Percentiles rank a stretch among this genome's conserved stretches.
Conservation (phyloP, 2,888 invertebrate species). For the Rhagonycha fulva region DNA sequence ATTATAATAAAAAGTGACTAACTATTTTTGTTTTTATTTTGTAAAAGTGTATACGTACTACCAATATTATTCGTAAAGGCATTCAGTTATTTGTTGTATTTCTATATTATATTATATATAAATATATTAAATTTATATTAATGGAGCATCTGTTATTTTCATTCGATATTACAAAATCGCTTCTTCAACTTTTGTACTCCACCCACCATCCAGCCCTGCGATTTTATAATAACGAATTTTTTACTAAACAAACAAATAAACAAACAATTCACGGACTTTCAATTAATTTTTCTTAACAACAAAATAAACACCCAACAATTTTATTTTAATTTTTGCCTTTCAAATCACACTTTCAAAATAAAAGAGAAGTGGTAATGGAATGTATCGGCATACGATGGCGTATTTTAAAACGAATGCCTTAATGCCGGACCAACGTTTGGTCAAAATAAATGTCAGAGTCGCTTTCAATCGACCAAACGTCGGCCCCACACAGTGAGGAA, state of each 20-base stretch:
- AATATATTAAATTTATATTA: conserved; percentile 49
- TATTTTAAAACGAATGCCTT: conserved; percentile 39
- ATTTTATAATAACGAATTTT: conserved; percentile 46
- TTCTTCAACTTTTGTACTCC: conserved; percentile 44
- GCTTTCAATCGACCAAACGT: neutral
- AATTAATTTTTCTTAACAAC: conserved; percentile 1
- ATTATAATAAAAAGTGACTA: conserved; percentile 47
- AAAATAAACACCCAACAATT: conserved; percentile 17
- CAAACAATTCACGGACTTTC: neutral
- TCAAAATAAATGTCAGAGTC: neutral
- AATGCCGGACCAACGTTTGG: neutral
- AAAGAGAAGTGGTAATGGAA: conserved; percentile 41
- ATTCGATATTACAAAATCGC: conserved; percentile 50
- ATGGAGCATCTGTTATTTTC: conserved; percentile 42
- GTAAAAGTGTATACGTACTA: conserved; percentile 57
- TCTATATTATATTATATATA: conserved; percentile 43
- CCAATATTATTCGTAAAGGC: conserved; percentile 56
- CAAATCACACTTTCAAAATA: conserved; percentile 2
- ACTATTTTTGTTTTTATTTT: conserved; percentile 44
- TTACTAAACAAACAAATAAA: neutral
- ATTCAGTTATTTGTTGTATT: conserved; percentile 56
- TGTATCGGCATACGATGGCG: conserved; percentile 42
- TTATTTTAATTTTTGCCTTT: neutral
- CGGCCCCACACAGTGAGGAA: conserved; percentile 23
- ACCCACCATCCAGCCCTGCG: conserved; percentile 37